Percentiles rank a stretch among this genome's conserved stretches.
Conservation (phyloP, 1,140 invertebrate species). For the Heterodera schachtii region DNA sequence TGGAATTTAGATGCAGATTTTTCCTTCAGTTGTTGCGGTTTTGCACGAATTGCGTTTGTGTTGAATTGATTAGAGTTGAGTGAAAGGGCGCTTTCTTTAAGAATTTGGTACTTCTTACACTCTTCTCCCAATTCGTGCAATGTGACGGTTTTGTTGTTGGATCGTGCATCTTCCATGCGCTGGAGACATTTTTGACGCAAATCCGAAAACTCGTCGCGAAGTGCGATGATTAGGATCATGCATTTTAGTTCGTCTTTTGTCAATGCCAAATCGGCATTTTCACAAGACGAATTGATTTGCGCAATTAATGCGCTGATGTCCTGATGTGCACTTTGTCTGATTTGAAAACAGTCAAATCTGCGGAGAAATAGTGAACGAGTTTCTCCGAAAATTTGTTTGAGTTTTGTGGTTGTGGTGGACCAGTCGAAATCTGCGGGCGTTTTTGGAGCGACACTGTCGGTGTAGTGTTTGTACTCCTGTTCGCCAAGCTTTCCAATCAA, state of each 20-base stretch:
- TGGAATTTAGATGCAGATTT: neutral
- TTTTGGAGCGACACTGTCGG: too few species aligned
- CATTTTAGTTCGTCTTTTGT: neutral
- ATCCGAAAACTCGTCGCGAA: neutral
- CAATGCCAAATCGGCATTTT: too few species aligned
- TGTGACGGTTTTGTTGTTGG: neutral
- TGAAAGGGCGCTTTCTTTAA: neutral
- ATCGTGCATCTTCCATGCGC: neutral
- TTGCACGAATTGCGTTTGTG: neutral
- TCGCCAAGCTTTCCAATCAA: too few species aligned
- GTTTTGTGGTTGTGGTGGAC: too few species aligned
- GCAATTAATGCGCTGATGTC: too few species aligned
- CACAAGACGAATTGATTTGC: too few species aligned
- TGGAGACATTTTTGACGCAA: conserved; percentile 1
- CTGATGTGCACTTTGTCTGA: too few species aligned
- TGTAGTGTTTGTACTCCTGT: too few species aligned
- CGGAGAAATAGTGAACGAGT: too few species aligned
- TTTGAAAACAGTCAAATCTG: too few species aligned
- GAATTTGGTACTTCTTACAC: neutral
- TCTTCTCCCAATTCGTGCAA: neutral
- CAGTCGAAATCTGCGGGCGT: too few species aligned
- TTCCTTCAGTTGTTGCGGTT: neutral
- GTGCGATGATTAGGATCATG: neutral
- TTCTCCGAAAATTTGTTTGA: too few species aligned
- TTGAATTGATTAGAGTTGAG: neutral